A percentile compares a stretch with the other conserved stretches of the same genome.
These are phyloP conservation scores for Marasmarcha lunaedactyla DNA, from an alignment of 2,888 invertebrate species.

Conservation along the genomic window DNA sequence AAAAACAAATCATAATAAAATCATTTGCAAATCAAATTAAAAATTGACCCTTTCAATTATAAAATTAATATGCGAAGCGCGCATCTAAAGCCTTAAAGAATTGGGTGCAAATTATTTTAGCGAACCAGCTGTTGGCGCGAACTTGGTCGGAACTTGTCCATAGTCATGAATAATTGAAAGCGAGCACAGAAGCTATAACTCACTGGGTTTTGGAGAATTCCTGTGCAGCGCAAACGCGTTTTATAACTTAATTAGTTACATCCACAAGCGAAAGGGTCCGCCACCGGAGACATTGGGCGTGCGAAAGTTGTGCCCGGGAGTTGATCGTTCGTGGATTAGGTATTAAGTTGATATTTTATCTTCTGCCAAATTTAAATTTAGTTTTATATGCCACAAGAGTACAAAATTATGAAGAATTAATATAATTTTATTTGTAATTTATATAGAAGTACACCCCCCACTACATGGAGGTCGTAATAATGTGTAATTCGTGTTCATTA, in stretches of 20 bases:
- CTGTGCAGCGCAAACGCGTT: constrained; percentile 19
- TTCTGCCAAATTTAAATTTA: too few relatives aligned
- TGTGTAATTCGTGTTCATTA: too few relatives aligned
- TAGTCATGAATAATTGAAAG: constrained; percentile 62
- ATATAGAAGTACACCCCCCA: too few relatives aligned
- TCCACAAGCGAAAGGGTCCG: not conserved
- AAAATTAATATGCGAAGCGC: constrained; percentile 25
- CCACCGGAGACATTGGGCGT: not conserved
- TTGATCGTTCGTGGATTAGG: too few relatives aligned
- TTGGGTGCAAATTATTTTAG: constrained; percentile 50
- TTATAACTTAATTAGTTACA: constrained; percentile 12
- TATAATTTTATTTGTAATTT: too few relatives aligned
- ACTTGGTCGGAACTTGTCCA: constrained; percentile 43
- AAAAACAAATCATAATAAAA: too few relatives aligned
- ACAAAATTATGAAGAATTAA: too few relatives aligned
- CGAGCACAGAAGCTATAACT: constrained; percentile 47
- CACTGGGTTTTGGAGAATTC: constrained; percentile 37
- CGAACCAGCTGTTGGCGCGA: constrained; percentile 43
- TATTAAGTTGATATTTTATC: too few relatives aligned
- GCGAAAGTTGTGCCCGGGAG: too few relatives aligned
- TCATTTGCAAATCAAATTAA: constrained; percentile 11
- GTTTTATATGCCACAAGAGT: too few relatives aligned
- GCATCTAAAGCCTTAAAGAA: constrained; percentile 29
- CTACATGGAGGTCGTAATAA: too few relatives aligned
- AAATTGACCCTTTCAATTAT: constrained; percentile 9